Evolutionary conservation across 2,888 invertebrate species (phyloP).

Genomic region (Lamellibrachia columna): DNA sequence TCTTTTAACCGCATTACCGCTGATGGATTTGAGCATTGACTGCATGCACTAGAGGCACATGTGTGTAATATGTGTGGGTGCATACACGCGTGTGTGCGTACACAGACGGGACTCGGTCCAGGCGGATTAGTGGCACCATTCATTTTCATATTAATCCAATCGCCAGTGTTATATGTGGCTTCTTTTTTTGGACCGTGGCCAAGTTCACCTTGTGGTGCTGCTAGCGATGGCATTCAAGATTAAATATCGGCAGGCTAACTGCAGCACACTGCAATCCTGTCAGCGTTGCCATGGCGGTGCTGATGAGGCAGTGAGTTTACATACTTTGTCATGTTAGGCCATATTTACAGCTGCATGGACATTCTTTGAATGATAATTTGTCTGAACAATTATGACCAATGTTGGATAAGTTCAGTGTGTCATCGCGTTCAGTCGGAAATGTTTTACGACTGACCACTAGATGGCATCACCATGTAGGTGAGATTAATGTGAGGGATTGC

Average conservation of each 20-base stretch:
- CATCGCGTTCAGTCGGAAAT: no score
- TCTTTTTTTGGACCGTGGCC: not conserved
- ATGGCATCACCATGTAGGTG: no score
- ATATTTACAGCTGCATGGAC: not conserved
- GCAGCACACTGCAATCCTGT: not conserved
- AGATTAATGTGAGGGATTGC: no score
- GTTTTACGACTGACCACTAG: no score
- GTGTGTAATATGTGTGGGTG: not conserved
- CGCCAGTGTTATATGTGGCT: not conserved
- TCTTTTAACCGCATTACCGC: not conserved
- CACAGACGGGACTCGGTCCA: not conserved
- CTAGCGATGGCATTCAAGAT: no score
- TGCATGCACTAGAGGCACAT: not conserved
- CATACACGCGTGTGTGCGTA: not conserved
- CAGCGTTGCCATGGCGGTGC: not conserved
- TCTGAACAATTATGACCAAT: not conserved
- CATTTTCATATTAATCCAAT: not conserved
- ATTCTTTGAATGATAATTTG: not conserved
- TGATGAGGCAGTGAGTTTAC: not conserved
- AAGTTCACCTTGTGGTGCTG: not conserved
- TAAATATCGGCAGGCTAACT: not conserved
- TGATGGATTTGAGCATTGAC: not conserved
- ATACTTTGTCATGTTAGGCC: not conserved
- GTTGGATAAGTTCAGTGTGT: not conserved
- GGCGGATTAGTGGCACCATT: not conserved